phyloP scores from a whole-genome alignment of 1,140 invertebrate genomes.

The Drosophila biarmipes region DNA sequence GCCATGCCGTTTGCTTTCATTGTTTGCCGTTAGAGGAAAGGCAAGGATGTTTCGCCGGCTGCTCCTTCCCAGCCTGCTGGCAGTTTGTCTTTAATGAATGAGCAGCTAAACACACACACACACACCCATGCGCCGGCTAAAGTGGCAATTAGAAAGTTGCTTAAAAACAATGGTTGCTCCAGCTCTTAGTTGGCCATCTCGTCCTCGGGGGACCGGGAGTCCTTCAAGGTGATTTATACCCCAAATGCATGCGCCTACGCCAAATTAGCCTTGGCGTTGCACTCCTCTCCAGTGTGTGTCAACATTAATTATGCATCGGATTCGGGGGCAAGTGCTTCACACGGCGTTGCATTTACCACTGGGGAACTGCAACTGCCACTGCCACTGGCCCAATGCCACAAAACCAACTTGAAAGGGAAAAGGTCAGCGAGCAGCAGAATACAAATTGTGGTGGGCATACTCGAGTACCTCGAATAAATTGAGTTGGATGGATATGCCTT shows the following conservation, averaged over 20 bases:
- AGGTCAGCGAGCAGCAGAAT: constrained; percentile 37
- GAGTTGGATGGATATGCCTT: neutral
- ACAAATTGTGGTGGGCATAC: constrained; percentile 26
- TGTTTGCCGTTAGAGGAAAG: constrained; percentile 63
- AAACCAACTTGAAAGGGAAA: constrained; percentile 23
- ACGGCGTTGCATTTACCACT: constrained; percentile 2
- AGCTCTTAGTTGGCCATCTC: constrained; percentile 48
- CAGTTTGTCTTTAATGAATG: constrained; percentile 79
- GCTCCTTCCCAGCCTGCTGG: constrained; percentile 65
- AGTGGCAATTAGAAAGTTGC: constrained; percentile 82
- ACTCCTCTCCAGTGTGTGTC: constrained; percentile 56
- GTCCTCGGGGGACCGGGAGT: constrained; percentile 25
- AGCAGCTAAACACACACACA: constrained; percentile 50
- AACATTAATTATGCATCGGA: constrained; percentile 76
- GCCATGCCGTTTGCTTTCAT: constrained; percentile 76
- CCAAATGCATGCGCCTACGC: constrained; percentile 64
- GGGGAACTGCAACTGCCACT: constrained; percentile 6
- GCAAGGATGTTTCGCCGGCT: constrained; percentile 15
- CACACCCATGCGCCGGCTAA: constrained; percentile 37
- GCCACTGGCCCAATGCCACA: constrained; percentile 8
- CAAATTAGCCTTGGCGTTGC: constrained; percentile 79
- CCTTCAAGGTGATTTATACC: constrained; percentile 74
- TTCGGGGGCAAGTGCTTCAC: constrained; percentile 7
- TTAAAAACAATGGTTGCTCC: constrained; percentile 68
- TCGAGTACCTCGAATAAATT: constrained; percentile 3